Evolutionary conservation across 64 coral and sea anemone species (phyloP).

Genomic region (Trachythela sp.): DNA sequence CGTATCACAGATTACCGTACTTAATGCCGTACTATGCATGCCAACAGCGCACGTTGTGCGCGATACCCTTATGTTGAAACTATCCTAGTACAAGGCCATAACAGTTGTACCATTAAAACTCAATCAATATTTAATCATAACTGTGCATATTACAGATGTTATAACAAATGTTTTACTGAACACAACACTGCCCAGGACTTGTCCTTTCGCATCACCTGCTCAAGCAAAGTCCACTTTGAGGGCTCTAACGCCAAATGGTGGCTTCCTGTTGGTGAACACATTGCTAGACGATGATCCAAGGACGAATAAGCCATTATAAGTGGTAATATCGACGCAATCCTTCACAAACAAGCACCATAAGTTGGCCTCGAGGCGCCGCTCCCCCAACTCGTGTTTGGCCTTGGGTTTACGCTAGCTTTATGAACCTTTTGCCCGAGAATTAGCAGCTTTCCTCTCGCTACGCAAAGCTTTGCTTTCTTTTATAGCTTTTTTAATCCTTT

Average conservation of each 20-base stretch:
- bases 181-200: too few species aligned
- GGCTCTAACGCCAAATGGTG: conserved; percentile 38
- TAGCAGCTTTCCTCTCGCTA: not conserved
- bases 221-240: conserved; percentile 18
- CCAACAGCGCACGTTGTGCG: too few species aligned
- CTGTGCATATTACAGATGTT: too few species aligned
- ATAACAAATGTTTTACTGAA: too few species aligned
- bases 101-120: too few species aligned
- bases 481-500: not conserved
- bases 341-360: conserved; percentile 27
- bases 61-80: too few species aligned
- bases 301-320: conserved; percentile 41
- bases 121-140: too few species aligned
- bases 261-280: conserved; percentile 27
- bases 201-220: too few species aligned
- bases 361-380: conserved; percentile 19
- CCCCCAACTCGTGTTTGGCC: not conserved
- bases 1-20: too few species aligned
- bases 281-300: conserved; percentile 39
- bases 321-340: conserved; percentile 9
- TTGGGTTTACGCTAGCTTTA: conserved; percentile 28
- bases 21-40: too few species aligned
- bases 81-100: too few species aligned
- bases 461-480: too few species aligned
- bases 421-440: not conserved